Percentiles rank a stretch among this genome's conserved stretches.
Evolutionary conservation across 2,888 invertebrate genomes (phyloP).

Genomic region (Dasypolia templi): DNA sequence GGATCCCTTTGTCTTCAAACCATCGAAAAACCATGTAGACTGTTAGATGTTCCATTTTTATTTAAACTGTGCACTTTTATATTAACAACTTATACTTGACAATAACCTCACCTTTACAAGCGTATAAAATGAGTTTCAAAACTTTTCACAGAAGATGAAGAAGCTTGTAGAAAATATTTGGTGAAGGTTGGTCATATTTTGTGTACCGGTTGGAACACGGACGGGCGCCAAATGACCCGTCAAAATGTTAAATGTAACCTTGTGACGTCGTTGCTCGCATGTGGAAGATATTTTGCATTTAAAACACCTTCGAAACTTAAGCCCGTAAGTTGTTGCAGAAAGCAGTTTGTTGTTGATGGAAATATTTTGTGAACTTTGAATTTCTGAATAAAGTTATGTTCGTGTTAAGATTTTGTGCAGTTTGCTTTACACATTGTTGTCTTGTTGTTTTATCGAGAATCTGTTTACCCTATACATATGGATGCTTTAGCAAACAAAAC

Average conservation of each 20-base stretch:
- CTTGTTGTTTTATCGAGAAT: conserved; percentile 8
- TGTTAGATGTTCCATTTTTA: neutral
- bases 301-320: conserved; percentile 51
- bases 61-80: neutral
- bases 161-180: conserved; percentile 48
- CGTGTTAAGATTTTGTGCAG: conserved; percentile 20
- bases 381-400: conserved; percentile 26
- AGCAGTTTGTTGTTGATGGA: conserved; percentile 31
- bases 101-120: neutral
- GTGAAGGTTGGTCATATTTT: conserved; percentile 70
- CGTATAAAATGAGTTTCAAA: conserved; percentile 49
- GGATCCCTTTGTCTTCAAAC: neutral
- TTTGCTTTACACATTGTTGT: conserved; percentile 5
- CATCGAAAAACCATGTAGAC: neutral
- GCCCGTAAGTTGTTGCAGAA: conserved; percentile 32
- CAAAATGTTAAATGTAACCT: conserved; percentile 83
- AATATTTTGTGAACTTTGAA: conserved; percentile 42
- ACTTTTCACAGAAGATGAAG: conserved; percentile 46
- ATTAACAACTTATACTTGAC: too few relatives aligned
- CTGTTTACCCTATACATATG: conserved; percentile 4
- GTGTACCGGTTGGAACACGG: conserved; percentile 71
- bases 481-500: neutral
- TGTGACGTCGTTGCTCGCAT: conserved; percentile 61
- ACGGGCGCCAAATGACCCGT: conserved; percentile 83
- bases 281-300: conserved; percentile 48